These are phyloP conservation scores for Equus quagga DNA, from an alignment of 2,113 vertebrate genomes.

Conservation along the genomic window DNA sequence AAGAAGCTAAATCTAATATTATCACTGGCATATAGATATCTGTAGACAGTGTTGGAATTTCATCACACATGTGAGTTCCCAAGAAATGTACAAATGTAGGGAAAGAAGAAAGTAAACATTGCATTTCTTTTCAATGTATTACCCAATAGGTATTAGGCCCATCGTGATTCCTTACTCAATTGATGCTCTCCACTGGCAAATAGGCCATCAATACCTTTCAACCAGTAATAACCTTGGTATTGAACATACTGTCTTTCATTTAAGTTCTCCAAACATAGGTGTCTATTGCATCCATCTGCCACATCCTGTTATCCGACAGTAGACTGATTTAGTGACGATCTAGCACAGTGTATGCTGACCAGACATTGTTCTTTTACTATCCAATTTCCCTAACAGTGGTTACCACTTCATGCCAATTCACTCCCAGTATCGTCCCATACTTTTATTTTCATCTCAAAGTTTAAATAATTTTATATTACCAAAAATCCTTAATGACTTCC, in stretches of 20 bases:
- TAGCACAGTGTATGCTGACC: neutral
- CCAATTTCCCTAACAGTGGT: neutral
- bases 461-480: neutral
- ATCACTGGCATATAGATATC: neutral
- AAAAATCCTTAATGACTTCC: neutral
- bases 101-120: neutral
- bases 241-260: neutral
- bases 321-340: neutral
- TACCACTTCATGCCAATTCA: conserved; percentile 19
- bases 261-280: neutral
- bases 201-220: neutral
- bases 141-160: neutral
- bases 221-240: conserved; percentile 12
- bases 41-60: neutral
- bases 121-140: neutral
- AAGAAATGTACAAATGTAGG: neutral
- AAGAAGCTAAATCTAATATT: neutral
- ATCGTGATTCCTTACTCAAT: neutral
- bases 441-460: conserved; percentile 31
- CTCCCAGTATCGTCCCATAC: neutral
- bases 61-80: neutral
- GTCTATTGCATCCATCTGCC: neutral
- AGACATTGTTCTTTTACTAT: conserved; percentile 23
- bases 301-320: neutral
- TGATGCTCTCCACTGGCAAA: neutral